Evolutionary conservation across 2,113 vertebrate genomes (phyloP).

Genomic region (Columba livia): DNA sequence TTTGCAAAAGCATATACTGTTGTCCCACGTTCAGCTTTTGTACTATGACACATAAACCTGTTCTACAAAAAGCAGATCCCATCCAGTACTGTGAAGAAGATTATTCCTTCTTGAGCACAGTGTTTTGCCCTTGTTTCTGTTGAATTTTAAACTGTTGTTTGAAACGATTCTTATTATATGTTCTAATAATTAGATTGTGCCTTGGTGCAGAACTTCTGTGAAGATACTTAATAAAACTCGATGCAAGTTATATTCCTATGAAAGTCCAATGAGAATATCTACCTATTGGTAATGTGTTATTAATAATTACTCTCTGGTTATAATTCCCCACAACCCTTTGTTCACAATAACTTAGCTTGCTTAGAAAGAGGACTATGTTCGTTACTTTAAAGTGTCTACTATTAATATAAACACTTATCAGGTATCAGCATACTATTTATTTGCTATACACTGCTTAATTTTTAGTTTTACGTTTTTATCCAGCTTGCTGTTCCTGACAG

Average conservation of each 20-base stretch:
- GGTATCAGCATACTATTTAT: neutral
- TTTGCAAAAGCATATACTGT: neutral
- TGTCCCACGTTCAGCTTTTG: neutral
- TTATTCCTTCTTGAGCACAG: neutral
- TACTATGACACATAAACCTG: neutral
- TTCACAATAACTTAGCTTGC: neutral
- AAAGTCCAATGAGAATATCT: neutral
- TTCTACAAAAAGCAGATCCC: neutral
- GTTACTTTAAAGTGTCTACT: neutral
- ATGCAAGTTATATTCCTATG: neutral
- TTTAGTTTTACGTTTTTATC: neutral
- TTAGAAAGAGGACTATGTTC: neutral
- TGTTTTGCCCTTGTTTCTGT: neutral
- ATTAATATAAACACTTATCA: neutral
- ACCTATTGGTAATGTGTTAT: neutral
- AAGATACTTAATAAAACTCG: neutral
- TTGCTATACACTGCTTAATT: neutral
- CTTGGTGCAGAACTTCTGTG: neutral
- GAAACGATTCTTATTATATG: neutral
- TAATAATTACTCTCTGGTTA: neutral
- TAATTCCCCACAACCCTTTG: neutral
- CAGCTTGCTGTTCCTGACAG: neutral
- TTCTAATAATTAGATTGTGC: neutral
- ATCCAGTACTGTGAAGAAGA: neutral
- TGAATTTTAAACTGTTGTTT: neutral